phyloP scores from a whole-genome alignment of 2,888 invertebrate genomes.

The Pseudolycoriella hygida region DNA sequence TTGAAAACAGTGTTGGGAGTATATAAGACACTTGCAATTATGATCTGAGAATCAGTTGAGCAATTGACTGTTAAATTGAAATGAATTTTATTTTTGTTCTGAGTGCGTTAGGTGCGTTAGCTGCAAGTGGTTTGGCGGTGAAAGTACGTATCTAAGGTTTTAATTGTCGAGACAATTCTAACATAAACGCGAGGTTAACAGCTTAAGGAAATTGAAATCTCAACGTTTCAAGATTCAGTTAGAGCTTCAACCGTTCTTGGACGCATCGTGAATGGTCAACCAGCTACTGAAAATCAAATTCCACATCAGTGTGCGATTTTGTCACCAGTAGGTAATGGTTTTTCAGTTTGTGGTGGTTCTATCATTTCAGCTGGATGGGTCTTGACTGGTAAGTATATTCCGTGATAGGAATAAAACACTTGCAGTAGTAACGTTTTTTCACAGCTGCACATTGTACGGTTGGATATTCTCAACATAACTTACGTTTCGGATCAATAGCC shows the following conservation, averaged over 20 bases:
- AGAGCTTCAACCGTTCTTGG: neutral
- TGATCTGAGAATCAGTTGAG: too few species aligned
- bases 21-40: too few species aligned
- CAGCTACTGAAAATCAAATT: conserved; percentile 1
- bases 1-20: too few species aligned
- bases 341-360: conserved; percentile 3
- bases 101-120: neutral
- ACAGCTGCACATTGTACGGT: conserved; percentile 6
- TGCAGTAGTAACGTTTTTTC: too few species aligned
- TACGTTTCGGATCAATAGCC: neutral
- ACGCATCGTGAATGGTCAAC: conserved; percentile 1
- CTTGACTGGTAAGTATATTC: neutral
- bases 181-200: neutral
- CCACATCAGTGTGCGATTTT: conserved; percentile 1
- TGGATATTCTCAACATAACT: neutral
- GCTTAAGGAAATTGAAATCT: neutral
- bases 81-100: neutral
- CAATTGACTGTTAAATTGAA: neutral
- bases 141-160: neutral
- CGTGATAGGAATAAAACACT: too few species aligned
- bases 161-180: neutral
- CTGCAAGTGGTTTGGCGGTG: neutral
- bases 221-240: neutral
- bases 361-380: neutral
- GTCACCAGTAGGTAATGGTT: neutral